phyloP scores from a whole-genome alignment of 2,113 vertebrate species.

The Zosterops borbonicus region DNA sequence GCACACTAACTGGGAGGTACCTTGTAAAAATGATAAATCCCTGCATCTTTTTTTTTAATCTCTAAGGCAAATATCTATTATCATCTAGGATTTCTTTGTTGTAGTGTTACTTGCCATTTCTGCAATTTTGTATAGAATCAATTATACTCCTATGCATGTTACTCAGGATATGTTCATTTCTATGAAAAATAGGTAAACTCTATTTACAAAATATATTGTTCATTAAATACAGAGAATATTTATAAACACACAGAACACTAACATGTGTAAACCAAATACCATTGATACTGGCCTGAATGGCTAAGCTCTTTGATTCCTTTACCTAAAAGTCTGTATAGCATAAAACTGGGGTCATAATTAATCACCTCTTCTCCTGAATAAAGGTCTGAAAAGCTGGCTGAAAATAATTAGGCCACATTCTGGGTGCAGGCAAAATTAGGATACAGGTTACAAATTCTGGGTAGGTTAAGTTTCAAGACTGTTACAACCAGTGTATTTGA shows the following conservation, averaged over 20 bases:
- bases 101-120: not conserved
- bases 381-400: not conserved
- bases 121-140: not conserved
- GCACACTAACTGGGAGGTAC: not conserved
- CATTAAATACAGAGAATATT: not conserved
- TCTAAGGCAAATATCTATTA: not conserved
- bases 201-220: not conserved
- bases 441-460: not conserved
- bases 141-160: not conserved
- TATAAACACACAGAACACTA: not conserved
- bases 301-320: not conserved
- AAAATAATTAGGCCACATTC: not conserved
- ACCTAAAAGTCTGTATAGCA: not conserved
- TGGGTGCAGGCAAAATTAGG: not conserved
- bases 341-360: not conserved
- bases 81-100: not conserved
- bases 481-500: not conserved
- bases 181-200: not conserved
- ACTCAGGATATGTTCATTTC: not conserved
- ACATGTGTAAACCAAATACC: not conserved
- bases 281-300: not conserved
- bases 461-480: not conserved
- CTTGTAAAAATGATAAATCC: not conserved
- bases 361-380: not conserved
- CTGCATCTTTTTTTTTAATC: not conserved